Evolutionary conservation across 1,140 invertebrate species (phyloP).

Genomic region (Phthorimaea operculella): DNA sequence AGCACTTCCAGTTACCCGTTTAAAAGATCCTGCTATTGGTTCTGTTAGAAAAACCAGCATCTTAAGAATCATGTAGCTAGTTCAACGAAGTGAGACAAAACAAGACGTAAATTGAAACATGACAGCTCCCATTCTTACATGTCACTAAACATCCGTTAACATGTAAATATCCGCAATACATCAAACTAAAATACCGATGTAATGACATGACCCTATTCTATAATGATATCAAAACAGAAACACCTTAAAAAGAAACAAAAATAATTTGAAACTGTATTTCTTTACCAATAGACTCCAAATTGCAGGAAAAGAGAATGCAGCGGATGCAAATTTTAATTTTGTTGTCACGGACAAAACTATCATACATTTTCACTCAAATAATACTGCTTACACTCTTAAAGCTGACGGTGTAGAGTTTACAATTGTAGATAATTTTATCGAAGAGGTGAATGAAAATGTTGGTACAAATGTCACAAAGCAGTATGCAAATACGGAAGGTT

Average conservation of each 20-base stretch:
- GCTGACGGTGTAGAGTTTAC: neutral
- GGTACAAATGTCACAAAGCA: slow-evolving; percentile 14
- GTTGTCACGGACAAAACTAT: neutral
- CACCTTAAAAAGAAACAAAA: neutral
- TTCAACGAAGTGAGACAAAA: too few species aligned
- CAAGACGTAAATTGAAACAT: too few species aligned
- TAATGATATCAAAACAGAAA: neutral
- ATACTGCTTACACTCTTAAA: neutral
- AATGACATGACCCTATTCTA: slow-evolving; percentile 3
- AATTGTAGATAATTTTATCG: neutral
- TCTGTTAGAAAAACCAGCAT: too few species aligned
- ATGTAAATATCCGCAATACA: neutral
- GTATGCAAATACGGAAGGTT: slow-evolving; percentile 32
- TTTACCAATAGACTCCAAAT: neutral
- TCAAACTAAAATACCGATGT: slow-evolving; percentile 3
- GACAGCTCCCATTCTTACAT: neutral
- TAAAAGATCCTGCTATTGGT: too few species aligned
- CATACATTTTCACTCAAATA: neutral
- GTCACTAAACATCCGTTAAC: neutral
- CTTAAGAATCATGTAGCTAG: too few species aligned
- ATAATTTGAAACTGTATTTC: neutral
- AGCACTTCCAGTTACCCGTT: too few species aligned
- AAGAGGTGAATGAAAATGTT: neutral
- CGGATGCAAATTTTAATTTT: neutral
- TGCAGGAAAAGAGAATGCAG: neutral